These are phyloP conservation scores for Sus cebifrons DNA, from an alignment of 2,797 vertebrate species.

Conservation along the genomic window DNA sequence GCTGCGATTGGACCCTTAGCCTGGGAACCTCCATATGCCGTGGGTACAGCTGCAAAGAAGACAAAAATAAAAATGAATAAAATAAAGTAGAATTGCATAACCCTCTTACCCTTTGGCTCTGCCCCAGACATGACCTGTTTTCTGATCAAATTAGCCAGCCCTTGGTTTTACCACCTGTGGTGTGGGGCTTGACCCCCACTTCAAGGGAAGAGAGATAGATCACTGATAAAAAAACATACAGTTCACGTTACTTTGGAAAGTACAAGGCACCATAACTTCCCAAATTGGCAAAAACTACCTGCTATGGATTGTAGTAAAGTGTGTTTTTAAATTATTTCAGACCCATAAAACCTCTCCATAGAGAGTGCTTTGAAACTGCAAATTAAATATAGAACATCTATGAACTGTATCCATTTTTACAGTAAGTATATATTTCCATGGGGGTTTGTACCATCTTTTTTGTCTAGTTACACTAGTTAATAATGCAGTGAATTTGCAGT, in stretches of 20 bases:
- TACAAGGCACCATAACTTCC: constrained; percentile 73
- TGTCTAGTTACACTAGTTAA: constrained; percentile 90
- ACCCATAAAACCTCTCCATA: constrained; percentile 90
- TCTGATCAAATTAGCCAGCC: neutral
- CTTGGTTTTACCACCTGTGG: neutral
- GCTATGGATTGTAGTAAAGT: constrained; percentile 85
- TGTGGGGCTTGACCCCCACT: neutral
- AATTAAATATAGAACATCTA: constrained; percentile 91
- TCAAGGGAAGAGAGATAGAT: neutral
- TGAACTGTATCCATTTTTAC: constrained; percentile 91
- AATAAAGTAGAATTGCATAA: too few relatives aligned
- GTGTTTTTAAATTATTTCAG: constrained; percentile 91
- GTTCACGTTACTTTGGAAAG: constrained; percentile 67
- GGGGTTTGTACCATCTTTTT: constrained; percentile 89
- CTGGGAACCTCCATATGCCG: too few relatives aligned
- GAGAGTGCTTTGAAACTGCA: constrained; percentile 90
- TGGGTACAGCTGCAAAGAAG: too few relatives aligned
- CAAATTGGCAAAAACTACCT: constrained; percentile 84
- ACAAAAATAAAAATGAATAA: too few relatives aligned
- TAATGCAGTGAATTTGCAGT: constrained; percentile 92
- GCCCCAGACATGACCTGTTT: neutral
- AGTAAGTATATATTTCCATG: constrained; percentile 90
- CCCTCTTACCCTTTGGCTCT: neutral
- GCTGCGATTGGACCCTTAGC: too few relatives aligned
- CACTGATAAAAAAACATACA: neutral